Conservation (phyloP, 2,797 vertebrate species). For the Rhynchonycteris naso region DNA sequence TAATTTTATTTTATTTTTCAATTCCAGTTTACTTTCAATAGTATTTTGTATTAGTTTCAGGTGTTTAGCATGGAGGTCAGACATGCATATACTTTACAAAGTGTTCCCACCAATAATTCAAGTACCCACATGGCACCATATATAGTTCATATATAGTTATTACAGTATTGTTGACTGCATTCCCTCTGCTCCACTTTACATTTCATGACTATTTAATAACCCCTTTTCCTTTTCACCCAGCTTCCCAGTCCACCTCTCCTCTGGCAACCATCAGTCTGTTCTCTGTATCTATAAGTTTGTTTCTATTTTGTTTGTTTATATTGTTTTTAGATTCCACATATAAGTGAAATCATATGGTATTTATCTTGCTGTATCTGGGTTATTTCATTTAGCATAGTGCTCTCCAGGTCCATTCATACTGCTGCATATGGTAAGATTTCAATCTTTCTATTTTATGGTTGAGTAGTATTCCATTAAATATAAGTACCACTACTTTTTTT, state of each 20-base stretch:
- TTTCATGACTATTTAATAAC: background rate
- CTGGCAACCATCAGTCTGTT: background rate
- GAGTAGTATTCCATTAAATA: background rate
- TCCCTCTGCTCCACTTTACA: background rate
- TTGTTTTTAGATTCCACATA: background rate
- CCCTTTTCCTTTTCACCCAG: background rate
- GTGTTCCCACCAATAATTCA: background rate
- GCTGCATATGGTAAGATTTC: background rate
- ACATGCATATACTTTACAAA: background rate
- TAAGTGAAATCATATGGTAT: background rate
- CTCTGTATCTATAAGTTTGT: background rate
- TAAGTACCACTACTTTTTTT: background rate
- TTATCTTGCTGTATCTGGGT: background rate
- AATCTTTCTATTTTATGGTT: background rate
- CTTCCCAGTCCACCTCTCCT: background rate
- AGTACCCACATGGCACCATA: background rate
- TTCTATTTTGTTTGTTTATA: background rate
- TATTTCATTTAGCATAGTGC: background rate
- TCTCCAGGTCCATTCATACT: background rate
- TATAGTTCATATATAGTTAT: background rate
- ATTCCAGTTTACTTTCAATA: background rate
- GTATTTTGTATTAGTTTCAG: background rate
- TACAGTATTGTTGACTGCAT: background rate
- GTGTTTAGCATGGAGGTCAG: background rate
- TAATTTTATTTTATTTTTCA: background rate